Base-by-base conservation (phyloP, 2,797 vertebrate species). In the Pangasius larnaudii region DNA sequence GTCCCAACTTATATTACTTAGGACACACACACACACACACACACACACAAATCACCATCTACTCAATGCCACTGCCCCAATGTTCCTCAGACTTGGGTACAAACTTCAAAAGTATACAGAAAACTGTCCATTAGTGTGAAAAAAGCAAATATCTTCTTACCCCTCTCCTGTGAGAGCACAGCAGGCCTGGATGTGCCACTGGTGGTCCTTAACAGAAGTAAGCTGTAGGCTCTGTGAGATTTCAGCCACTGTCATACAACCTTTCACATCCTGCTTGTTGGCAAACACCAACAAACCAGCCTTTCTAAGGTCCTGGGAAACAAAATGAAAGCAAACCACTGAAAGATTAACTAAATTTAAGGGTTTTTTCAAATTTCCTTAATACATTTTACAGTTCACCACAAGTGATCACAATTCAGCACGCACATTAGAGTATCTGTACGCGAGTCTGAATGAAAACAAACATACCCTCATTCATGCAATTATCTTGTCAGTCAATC, bases 131-230 rank as follows among this genome's bases (percentile, higher is more conserved):
- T 67, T 74, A 75, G 24, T 75, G 11, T n/a, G 11, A 49, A 49
- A 46, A 56, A 56, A 19, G 24, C 18, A 56, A 80, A 24, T 39
- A 51, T 19, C 58, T 42, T 83, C 97, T 97, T 92, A 99, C 98
- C 98, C 99, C 91, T 99, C 98, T 77, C 98, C 99, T 85, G 99
- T 99, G 67, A 99, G 97, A 88, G 98, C 99, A 90, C 99, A 99
- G 95, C 99, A 99, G 46, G 99, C 99, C 94, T 99, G 98, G 90
- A 99, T 99, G 94, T 99, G 98, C 98, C 99, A 99, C 93, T 98
- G 99, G 94, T 99, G 98, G 95, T 99, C 98, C 95, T 99, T 99
- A 88, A 99, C 95, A 0, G 98, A 98, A 67, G 99, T 99, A 84
- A 99, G 96, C 91, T 99, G 99, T 90, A 99, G 96, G 94, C 97